Evolutionary conservation across 2,888 invertebrate genomes (phyloP), one percentile per base, ranked within the genome.

Genomic region (Panzeria rudis): DNA sequence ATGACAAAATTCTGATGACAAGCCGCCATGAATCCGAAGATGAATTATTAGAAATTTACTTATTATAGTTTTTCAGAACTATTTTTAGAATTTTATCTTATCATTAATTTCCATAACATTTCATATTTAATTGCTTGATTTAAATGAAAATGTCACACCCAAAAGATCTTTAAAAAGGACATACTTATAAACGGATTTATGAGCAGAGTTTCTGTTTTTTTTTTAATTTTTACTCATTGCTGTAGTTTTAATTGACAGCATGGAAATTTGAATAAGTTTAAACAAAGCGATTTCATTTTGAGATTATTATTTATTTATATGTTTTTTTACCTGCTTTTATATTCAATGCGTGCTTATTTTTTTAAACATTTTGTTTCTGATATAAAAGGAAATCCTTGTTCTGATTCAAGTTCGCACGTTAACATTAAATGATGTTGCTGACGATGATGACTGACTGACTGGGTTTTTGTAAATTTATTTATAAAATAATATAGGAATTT

Each of bases 361-460:
- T 32, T 5, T 29, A 13, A 47, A 5, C 9, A 32, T 52, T 44
- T 61, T 13, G n/a, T 56, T 56, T 54, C 2, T 52, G 35, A 23
- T 50, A 52, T 78, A 85, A 85, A 85, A 83, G 83, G 83, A 84
- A 85, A 82, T 78, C 78, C 78, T 68, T 85, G 78, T 78, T 76
- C 35, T 69, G 62, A 71, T 44, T 80, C 84, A 80, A 84, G 84
- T 84, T 84, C 71, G 76, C 64, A 80, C 85, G 50, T 85, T 85
- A 78, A 78, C 56, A 66, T 85, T 78, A 72, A 82, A 75, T 78
- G 73, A 59, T 62, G 38, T 61, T 71, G 76, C 41, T 75, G 32
- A 25, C 23, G 77, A 54, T 25, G 61, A 32, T 41, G 20, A 56
- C 64, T 72, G 35, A 15, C n/a, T 64, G 32, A 66, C 64, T 71